Base-by-base conservation (phyloP, 2,113 vertebrate species). In the Phrynocephalus versicolor region DNA sequence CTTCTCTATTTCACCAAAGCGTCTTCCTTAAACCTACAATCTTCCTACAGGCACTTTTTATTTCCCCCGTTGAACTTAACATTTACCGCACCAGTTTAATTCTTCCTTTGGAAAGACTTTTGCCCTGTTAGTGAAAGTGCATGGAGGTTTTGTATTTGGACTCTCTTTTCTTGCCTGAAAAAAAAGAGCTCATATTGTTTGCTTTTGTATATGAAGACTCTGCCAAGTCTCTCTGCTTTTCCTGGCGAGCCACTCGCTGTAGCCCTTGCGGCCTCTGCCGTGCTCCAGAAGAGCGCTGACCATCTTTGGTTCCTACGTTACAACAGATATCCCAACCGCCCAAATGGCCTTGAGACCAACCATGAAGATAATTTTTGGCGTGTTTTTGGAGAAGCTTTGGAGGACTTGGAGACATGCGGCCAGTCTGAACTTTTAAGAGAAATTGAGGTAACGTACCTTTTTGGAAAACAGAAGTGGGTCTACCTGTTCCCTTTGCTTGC, bases 401-500 rank as follows among this genome's bases (percentile, higher is more conserved):
- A 98, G 95, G 98, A 99, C 96, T 97, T 99, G 91, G 97, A 99
- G 97, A 99, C 98, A 71, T 99, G 99, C 23, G 98, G 99, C 88
- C 99, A 99, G 95, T 98, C 98, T 3, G 98, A 98, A 94, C 97
- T 99, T 94, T 97, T 99, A 93, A 96, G 98, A 95, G 98, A 99
- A 89, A 97, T 99, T 91, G 98, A 99, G 98, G 99, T 99, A 97
- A 95, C 92, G 93, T 60, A 73, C 0, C 27, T 81, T 85, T 85
- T 7, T 84, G 12, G 88, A 51, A 86, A 88, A 88, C 79, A 62
- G 82, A 87, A 76, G 62, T 74, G 67, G n/a, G 60, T 71, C 35
- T 83, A 70, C 73, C 33, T 78, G 27, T 85, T 89, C 75, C 84
- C 27, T n/a, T 72, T 89, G 39, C 89, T 51, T 85, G 35, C 80